phyloP scores from a whole-genome alignment of 2,113 vertebrate species.

The Cheilinus undulatus region DNA sequence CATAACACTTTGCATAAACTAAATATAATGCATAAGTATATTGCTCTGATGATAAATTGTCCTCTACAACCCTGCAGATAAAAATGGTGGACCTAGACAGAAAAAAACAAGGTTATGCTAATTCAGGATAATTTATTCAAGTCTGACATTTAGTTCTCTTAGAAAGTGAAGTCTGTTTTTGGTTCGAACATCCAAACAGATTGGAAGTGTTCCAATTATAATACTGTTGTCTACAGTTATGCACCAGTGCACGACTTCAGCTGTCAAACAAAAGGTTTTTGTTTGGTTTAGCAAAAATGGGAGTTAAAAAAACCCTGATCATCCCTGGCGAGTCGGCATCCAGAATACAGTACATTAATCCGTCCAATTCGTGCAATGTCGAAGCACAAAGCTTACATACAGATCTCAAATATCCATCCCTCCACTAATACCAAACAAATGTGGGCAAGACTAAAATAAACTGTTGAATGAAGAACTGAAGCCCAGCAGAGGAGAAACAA shows the following conservation, averaged over 20 bases:
- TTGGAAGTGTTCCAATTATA: slow-evolving; percentile 28
- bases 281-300: slow-evolving; percentile 36
- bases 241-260: slow-evolving; percentile 23
- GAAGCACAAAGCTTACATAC: slow-evolving; percentile 17
- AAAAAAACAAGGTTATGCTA: background rate
- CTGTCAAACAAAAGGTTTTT: slow-evolving; percentile 52
- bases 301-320: slow-evolving; percentile 32
- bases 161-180: slow-evolving; percentile 31
- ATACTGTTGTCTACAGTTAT: slow-evolving; percentile 38
- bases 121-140: background rate
- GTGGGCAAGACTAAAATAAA: slow-evolving; percentile 39
- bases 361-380: background rate
- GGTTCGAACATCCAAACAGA: slow-evolving; percentile 18
- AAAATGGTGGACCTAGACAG: background rate
- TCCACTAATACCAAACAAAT: slow-evolving; percentile 48
- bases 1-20: background rate
- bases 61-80: background rate
- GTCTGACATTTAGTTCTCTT: background rate
- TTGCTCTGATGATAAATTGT: background rate
- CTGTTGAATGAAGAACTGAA: slow-evolving; percentile 37
- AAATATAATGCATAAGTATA: background rate
- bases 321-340: slow-evolving; percentile 20
- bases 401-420: slow-evolving; percentile 35
- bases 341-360: slow-evolving; percentile 17
- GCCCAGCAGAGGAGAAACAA: slow-evolving; percentile 47